Evolutionary conservation across 2,113 vertebrate species (phyloP).

Genomic region (Siphamia tubifer): DNA sequence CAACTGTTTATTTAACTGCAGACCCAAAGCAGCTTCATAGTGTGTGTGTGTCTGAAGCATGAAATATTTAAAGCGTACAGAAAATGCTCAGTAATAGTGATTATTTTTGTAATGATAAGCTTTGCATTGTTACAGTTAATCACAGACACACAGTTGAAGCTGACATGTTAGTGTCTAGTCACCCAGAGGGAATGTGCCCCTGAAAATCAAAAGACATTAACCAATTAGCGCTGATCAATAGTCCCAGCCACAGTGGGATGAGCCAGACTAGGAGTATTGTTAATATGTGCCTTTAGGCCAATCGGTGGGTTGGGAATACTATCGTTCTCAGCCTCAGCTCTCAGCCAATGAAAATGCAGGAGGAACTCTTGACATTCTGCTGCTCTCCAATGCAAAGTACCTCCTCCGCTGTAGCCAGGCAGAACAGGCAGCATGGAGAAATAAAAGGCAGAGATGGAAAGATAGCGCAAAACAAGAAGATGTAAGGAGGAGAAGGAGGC

Average conservation of each 20-base stretch:
- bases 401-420: conserved; percentile 64
- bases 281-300: conserved; percentile 50
- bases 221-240: conserved; percentile 77
- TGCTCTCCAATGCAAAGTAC: conserved; percentile 54
- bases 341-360: conserved; percentile 59
- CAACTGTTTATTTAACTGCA: neutral
- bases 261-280: conserved; percentile 17
- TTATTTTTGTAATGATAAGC: neutral
- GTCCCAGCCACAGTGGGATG: conserved; percentile 33
- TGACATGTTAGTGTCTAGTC: conserved; percentile 27
- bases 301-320: conserved; percentile 9
- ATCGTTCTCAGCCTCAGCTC: conserved; percentile 24
- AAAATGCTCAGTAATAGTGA: neutral
- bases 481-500: neutral
- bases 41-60: neutral
- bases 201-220: conserved; percentile 76
- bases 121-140: conserved; percentile 9
- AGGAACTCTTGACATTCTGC: conserved; percentile 53
- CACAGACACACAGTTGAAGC: conserved; percentile 1
- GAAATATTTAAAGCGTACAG: neutral
- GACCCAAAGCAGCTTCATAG: neutral
- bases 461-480: neutral
- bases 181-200: conserved; percentile 47
- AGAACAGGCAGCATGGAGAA: conserved; percentile 45
- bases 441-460: conserved; percentile 22